phyloP scores from a whole-genome alignment of 2,797 vertebrate species.

The Sebastes flavidus region DNA sequence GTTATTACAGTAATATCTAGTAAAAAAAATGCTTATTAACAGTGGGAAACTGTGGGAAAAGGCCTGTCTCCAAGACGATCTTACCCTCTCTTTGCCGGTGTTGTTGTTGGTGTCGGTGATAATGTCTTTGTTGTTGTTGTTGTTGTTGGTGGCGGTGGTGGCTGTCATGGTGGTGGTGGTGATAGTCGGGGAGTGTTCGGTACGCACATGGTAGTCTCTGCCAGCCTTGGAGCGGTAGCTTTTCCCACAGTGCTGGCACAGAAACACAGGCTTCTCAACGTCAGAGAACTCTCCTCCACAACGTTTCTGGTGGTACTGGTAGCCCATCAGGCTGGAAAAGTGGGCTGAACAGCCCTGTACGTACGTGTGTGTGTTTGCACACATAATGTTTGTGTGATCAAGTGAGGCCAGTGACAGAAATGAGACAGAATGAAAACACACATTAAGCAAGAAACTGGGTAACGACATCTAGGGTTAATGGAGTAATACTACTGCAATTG shows the following conservation, averaged over 20 bases:
- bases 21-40: neutral
- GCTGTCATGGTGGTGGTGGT: conserved; percentile 35
- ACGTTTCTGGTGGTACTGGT: conserved; percentile 96
- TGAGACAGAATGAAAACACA: conserved; percentile 63
- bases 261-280: conserved; percentile 89
- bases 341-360: conserved; percentile 90
- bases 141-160: neutral
- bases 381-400: conserved; percentile 52
- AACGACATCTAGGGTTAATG: conserved; percentile 26
- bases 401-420: conserved; percentile 49
- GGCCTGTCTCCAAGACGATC: neutral
- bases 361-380: conserved; percentile 6
- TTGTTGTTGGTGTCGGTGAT: conserved; percentile 76
- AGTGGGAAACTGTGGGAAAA: neutral
- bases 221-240: conserved; percentile 94
- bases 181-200: conserved; percentile 59
- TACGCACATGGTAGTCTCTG: conserved; percentile 92
- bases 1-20: neutral
- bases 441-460: conserved; percentile 48
- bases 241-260: conserved; percentile 92
- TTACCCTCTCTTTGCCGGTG: conserved; percentile 75
- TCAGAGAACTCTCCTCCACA: conserved; percentile 90
- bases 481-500: conserved; percentile 16
- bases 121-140: conserved; percentile 50
- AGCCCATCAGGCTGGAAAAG: conserved; percentile 96